Conservation (phyloP, 2,113 vertebrate species). For the Brachirus orientalis region DNA sequence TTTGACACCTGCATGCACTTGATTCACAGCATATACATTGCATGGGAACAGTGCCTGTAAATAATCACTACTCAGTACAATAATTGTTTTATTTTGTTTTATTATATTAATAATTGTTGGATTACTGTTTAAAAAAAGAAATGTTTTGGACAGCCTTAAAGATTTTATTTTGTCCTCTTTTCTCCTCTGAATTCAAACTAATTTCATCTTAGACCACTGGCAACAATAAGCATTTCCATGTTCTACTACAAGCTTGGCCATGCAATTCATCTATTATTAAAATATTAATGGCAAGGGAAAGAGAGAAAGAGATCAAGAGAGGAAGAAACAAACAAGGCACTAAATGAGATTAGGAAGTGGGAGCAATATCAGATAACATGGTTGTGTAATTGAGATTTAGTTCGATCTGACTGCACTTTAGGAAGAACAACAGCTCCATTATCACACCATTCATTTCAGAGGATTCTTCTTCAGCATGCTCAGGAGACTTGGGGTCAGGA, state of each 20-base stretch:
- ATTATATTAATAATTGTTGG: too few relatives aligned
- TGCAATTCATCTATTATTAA: slow-evolving; percentile 71
- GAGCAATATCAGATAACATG: slow-evolving; percentile 67
- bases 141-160: too few relatives aligned
- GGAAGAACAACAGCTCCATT: slow-evolving; percentile 70
- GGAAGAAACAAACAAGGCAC: slow-evolving; percentile 44
- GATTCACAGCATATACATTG: too few relatives aligned
- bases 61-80: too few relatives aligned
- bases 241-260: slow-evolving; percentile 15
- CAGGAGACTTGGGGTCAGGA: slow-evolving; percentile 3
- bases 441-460: slow-evolving; percentile 66
- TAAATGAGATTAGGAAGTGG: slow-evolving; percentile 68
- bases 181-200: slow-evolving; percentile 1
- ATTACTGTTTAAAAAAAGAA: too few relatives aligned
- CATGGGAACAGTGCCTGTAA: too few relatives aligned
- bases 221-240: slow-evolving; percentile 10
- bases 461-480: slow-evolving; percentile 13
- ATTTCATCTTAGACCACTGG: slow-evolving; percentile 32
- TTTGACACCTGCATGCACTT: too few relatives aligned
- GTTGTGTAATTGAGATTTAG: slow-evolving; percentile 71
- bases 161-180: slow-evolving; percentile 5
- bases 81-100: too few relatives aligned
- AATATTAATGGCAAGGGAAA: slow-evolving; percentile 16
- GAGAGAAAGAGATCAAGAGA: not conserved
- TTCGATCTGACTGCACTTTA: slow-evolving; percentile 52